Conservation (phyloP, 2,888 invertebrate species). For the Pterobdella sp. region DNA sequence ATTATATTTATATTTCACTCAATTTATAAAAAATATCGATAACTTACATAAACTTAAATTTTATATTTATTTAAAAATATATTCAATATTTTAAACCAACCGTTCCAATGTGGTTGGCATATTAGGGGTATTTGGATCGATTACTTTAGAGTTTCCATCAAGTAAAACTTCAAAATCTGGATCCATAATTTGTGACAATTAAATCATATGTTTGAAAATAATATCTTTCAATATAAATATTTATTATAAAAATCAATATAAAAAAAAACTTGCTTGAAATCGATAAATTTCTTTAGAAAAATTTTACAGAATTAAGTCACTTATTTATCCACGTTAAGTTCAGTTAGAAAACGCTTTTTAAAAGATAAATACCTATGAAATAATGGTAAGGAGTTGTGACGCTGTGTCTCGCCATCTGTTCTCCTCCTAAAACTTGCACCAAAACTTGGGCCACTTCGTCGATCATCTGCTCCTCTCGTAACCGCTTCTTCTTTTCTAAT, state of each 20-base stretch:
- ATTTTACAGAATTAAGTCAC: neutral
- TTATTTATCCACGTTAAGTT: neutral
- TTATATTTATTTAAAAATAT: neutral
- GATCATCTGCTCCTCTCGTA: neutral
- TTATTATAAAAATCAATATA: no score
- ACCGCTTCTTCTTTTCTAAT: neutral
- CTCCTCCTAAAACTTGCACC: neutral
- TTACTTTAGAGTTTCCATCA: neutral
- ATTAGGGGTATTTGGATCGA: neutral
- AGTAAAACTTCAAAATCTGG: slow-evolving; percentile 10
- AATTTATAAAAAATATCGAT: neutral
- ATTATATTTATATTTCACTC: neutral
- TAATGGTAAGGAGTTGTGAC: neutral
- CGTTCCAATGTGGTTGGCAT: neutral
- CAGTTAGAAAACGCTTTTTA: neutral
- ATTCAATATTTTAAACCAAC: neutral
- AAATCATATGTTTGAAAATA: neutral
- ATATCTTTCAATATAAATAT: neutral
- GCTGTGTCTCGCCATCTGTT: neutral
- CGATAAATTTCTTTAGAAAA: no score
- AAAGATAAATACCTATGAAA: neutral
- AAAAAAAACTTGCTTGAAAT: no score
- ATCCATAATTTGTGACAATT: neutral
- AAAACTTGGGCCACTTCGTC: neutral
- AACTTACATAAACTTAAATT: neutral